phyloP scores from a whole-genome alignment of 1,140 invertebrate species.

The Microplitis demolitor region DNA sequence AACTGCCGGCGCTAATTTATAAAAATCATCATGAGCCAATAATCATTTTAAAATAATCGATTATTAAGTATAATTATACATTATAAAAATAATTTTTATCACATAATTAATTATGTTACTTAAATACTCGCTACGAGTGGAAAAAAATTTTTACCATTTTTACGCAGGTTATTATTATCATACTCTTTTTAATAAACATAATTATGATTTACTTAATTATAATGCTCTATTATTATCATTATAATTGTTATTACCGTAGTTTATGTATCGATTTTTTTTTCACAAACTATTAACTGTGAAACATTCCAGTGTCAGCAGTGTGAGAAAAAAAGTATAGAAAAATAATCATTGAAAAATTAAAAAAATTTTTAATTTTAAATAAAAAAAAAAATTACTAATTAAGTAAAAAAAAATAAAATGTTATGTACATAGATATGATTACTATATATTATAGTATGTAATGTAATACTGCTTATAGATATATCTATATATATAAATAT shows the following conservation, averaged over 20 bases:
- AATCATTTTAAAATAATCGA: slow-evolving; percentile 8
- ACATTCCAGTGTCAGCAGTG: slow-evolving; percentile 35
- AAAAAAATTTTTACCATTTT: slow-evolving; percentile 12
- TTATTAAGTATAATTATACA: slow-evolving; percentile 1
- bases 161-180: slow-evolving; percentile 20
- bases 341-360: slow-evolving; percentile 31
- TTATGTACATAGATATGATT: slow-evolving; percentile 45
- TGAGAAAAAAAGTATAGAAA: slow-evolving; percentile 15
- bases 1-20: background rate
- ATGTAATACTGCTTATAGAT: slow-evolving; percentile 52
- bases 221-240: slow-evolving; percentile 25
- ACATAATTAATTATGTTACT: slow-evolving; percentile 32
- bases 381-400: slow-evolving; percentile 5
- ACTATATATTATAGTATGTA: slow-evolving; percentile 32
- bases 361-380: slow-evolving; percentile 7
- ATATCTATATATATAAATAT: no score
- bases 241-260: slow-evolving; percentile 2
- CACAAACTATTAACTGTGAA: background rate
- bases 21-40: background rate
- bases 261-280: background rate
- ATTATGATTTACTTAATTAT: slow-evolving; percentile 1
- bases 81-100: background rate
- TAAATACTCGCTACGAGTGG: slow-evolving; percentile 35
- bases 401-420: slow-evolving; percentile 37
- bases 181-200: background rate